Percentiles rank a stretch among this genome's conserved stretches.
Evolutionary conservation across 2,888 invertebrate species (phyloP).

Genomic region (Thymelicus acteon): DNA sequence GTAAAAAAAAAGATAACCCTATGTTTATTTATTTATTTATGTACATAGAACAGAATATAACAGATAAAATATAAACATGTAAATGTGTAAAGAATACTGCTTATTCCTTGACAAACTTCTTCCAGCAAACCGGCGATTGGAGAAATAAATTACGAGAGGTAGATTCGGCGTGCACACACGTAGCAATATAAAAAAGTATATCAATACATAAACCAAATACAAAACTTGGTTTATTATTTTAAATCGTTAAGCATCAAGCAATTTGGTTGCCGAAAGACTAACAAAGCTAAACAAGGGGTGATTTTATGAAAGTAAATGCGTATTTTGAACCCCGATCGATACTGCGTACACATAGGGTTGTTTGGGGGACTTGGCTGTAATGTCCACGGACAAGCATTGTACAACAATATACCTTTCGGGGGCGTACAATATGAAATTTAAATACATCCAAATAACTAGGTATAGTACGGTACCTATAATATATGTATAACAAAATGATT

Average conservation of each 20-base stretch:
- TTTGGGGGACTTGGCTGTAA: slow-evolving; percentile 20
- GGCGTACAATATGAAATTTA: too few species aligned
- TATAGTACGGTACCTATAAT: too few species aligned
- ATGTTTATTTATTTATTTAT: too few species aligned
- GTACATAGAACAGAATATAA: too few species aligned
- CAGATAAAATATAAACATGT: too few species aligned
- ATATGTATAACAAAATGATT: too few species aligned
- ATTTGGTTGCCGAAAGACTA: slow-evolving; percentile 18
- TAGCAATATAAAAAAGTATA: too few species aligned
- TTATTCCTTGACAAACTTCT: too few species aligned
- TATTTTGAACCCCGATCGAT: slow-evolving; percentile 37
- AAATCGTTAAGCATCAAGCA: slow-evolving; percentile 17
- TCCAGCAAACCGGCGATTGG: too few species aligned
- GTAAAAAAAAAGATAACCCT: neutral
- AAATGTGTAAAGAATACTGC: too few species aligned
- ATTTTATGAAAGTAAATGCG: slow-evolving; percentile 33
- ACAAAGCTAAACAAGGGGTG: slow-evolving; percentile 33
- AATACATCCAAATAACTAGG: neutral
- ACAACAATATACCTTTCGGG: neutral
- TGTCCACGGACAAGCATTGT: slow-evolving; percentile 19
- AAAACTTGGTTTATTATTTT: neutral
- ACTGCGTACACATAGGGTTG: slow-evolving; percentile 25
- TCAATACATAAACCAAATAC: neutral
- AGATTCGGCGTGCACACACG: too few species aligned
- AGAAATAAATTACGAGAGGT: too few species aligned